Evolutionary conservation across 37 sponge, comb jelly and placozoan species (phyloP), one percentile per base, ranked within the genome.

Genomic region (Chondrosia reniformis): DNA sequence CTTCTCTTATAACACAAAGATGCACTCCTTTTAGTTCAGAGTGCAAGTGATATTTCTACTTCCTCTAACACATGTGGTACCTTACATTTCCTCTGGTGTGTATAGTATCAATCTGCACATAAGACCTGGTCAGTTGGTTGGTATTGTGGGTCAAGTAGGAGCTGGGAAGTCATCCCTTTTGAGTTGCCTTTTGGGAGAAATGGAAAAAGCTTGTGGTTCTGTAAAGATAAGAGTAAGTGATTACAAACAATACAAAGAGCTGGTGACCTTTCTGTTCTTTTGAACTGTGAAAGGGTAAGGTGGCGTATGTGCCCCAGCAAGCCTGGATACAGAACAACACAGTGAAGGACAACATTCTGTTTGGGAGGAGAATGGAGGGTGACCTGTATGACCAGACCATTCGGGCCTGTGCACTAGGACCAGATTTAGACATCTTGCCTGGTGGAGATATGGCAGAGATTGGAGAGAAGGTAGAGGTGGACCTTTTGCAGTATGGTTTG

Each of bases 291-390:
- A 76, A 86, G 90, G 94, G 94, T 25, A 41, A 52, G n/a, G 87
- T 93, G 67, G 87, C 87, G 22, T 93, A 86, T 84, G 89, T 89
- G 1, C 87, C 90, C 21, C 94, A 93, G 55, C 80, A 79, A 46
- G 86, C 94, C 9, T 93, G 94, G 94, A 89, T 93, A 43, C 89
- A 90, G 76, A 93, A 93, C 67, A 89, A 82, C 59, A 86, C 84
- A 25, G 63, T 93, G 41, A 79, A 81, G 45, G 86, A 83, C 57
- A 93, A 93, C 75, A 86, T 93, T 33, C 64, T 93, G 49, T 93
- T 93, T 80, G 94, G 93, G 40, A 45, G 46, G 34, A 49, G 17
- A n/a, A 75, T 61, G 62, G 61, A 87, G 27, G 67, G 54, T 17
- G 37, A 31, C 24, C 59, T 38, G 41, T 89, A 89, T 42, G 46